Evolutionary conservation across 2,797 vertebrate species (phyloP).

Genomic region (Manis pentadactyla): DNA sequence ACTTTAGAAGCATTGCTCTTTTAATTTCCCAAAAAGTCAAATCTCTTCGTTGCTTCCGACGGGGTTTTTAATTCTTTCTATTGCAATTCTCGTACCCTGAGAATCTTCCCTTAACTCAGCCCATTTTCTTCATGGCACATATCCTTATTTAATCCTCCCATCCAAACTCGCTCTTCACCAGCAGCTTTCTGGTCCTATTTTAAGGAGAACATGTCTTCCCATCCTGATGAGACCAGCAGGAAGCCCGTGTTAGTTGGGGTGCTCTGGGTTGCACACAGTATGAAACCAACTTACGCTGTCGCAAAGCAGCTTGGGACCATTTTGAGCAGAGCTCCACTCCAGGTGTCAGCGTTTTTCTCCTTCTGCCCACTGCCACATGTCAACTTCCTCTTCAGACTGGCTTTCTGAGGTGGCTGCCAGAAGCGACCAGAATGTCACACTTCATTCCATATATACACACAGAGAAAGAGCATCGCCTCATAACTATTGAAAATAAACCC

Average conservation of each 20-base stretch:
- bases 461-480: not conserved
- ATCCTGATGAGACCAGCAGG: not conserved
- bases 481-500: not conserved
- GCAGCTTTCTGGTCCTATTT: not conserved
- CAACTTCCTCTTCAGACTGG: not conserved
- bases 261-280: not conserved
- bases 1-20: not conserved
- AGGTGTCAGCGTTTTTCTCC: not conserved
- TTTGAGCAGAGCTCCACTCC: not conserved
- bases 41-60: not conserved
- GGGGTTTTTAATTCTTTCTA: slow-evolving; percentile 30
- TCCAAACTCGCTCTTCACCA: not conserved
- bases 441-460: too few species aligned
- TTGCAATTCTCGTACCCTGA: not conserved
- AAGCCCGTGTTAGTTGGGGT: not conserved
- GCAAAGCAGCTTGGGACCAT: not conserved
- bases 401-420: not conserved
- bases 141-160: not conserved
- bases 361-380: not conserved
- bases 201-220: not conserved
- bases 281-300: not conserved
- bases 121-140: not conserved
- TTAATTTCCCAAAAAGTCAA: not conserved
- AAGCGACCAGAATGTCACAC: not conserved
- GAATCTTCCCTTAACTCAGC: not conserved